These are phyloP conservation scores for Oryzias dopingdopingensis DNA, from an alignment of 2,797 vertebrate species.

Conservation along the genomic window DNA sequence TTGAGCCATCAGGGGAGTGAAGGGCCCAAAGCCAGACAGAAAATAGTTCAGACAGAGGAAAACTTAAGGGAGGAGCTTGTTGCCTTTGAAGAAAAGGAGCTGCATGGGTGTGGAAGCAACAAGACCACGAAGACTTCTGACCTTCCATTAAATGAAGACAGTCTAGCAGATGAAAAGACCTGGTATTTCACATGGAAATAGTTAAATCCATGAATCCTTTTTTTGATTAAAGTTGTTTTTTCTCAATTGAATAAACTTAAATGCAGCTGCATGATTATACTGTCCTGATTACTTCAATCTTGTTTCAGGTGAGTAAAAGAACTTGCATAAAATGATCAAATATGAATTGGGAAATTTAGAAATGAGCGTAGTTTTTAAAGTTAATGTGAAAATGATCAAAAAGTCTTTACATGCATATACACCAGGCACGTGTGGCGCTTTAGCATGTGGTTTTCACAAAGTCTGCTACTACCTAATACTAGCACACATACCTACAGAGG, in stretches of 20 bases:
- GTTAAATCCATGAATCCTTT: slow-evolving; percentile 1
- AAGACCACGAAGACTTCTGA: slow-evolving; percentile 10
- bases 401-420: too few species aligned
- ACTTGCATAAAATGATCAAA: too few species aligned
- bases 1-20: slow-evolving; percentile 3
- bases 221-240: slow-evolving; percentile 2
- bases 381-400: too few species aligned
- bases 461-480: too few species aligned
- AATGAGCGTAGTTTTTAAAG: too few species aligned
- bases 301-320: background rate
- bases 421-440: too few species aligned
- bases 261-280: slow-evolving; percentile 5
- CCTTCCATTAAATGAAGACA: slow-evolving; percentile 14
- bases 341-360: too few species aligned
- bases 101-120: background rate
- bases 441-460: too few species aligned
- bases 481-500: too few species aligned
- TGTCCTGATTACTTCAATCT: background rate
- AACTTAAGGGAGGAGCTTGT: background rate
- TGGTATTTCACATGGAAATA: slow-evolving; percentile 72
- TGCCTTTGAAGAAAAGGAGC: background rate
- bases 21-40: background rate
- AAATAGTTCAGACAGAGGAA: slow-evolving; percentile 7
- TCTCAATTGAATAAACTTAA: slow-evolving; percentile 47
- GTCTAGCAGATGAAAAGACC: slow-evolving; percentile 29